Percentiles rank a stretch among this genome's conserved stretches.
These are phyloP conservation scores for Diaphora mendica DNA, from an alignment of 2,888 invertebrate genomes.

Conservation along the genomic window DNA sequence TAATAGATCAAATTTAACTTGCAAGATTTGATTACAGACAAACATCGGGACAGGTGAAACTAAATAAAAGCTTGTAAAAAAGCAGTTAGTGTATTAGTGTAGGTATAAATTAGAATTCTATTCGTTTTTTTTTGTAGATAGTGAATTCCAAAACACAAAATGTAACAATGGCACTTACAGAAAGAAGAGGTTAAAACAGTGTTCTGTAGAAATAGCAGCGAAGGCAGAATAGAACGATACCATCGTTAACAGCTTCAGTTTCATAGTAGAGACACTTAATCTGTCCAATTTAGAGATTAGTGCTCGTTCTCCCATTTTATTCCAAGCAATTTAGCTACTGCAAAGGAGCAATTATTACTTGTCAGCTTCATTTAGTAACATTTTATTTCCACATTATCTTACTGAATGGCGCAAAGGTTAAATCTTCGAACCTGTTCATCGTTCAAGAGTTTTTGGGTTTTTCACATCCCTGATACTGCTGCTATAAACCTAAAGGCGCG, in stretches of 20 bases:
- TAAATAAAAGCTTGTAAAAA: too few species aligned
- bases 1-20: too few species aligned
- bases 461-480: neutral
- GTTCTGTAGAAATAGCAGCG: neutral
- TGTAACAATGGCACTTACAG: neutral
- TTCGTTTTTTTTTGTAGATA: neutral
- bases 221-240: neutral
- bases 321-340: neutral
- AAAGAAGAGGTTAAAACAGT: neutral
- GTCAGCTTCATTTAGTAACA: neutral
- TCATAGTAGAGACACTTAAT: neutral
- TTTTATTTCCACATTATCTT: neutral
- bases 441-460: neutral
- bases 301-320: neutral
- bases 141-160: neutral
- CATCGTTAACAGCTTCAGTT: neutral
- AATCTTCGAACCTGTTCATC: neutral
- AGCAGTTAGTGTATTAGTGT: too few species aligned
- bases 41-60: too few species aligned
- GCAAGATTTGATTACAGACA: too few species aligned
- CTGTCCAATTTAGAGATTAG: neutral
- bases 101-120: too few species aligned
- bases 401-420: neutral
- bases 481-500: neutral
- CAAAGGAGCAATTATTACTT: slow-evolving; percentile 2